Conservation (phyloP, 2,797 vertebrate genomes). For the Neosilurus mollespiculum region DNA sequence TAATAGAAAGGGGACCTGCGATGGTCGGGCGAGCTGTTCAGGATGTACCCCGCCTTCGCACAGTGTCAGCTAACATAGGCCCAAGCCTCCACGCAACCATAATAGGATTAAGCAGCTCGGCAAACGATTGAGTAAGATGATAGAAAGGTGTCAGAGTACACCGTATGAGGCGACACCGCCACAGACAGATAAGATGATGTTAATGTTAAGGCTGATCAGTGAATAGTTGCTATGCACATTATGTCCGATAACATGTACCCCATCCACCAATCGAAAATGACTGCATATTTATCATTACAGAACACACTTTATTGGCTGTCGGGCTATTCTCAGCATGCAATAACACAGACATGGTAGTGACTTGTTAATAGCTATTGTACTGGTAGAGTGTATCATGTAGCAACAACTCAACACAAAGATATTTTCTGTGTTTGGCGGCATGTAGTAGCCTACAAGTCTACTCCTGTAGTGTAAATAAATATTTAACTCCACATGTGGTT, state of each 20-base stretch:
- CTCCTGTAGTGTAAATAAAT: conserved; percentile 12
- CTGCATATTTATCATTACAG: not conserved
- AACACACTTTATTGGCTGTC: not conserved
- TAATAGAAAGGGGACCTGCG: too few relatives aligned
- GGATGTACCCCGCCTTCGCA: too few relatives aligned
- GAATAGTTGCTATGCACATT: not conserved
- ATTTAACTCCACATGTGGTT: not conserved
- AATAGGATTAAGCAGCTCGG: too few relatives aligned
- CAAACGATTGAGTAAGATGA: too few relatives aligned
- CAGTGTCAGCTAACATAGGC: too few relatives aligned
- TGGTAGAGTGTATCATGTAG: not conserved
- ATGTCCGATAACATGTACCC: not conserved
- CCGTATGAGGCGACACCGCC: too few relatives aligned
- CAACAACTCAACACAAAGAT: conserved; percentile 7
- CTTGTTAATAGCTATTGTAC: conserved; percentile 3
- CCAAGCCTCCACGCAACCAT: too few relatives aligned
- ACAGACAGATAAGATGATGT: too few relatives aligned
- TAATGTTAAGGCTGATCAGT: too few relatives aligned
- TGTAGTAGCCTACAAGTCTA: conserved; percentile 6
- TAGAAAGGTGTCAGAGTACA: too few relatives aligned
- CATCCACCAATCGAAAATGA: not conserved
- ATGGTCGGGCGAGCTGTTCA: too few relatives aligned
- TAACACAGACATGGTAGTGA: not conserved
- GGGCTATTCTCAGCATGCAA: not conserved
- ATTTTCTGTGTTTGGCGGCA: not conserved